Conservation (phyloP, 2,888 invertebrate genomes). For the Drosophila mayaguana region DNA sequence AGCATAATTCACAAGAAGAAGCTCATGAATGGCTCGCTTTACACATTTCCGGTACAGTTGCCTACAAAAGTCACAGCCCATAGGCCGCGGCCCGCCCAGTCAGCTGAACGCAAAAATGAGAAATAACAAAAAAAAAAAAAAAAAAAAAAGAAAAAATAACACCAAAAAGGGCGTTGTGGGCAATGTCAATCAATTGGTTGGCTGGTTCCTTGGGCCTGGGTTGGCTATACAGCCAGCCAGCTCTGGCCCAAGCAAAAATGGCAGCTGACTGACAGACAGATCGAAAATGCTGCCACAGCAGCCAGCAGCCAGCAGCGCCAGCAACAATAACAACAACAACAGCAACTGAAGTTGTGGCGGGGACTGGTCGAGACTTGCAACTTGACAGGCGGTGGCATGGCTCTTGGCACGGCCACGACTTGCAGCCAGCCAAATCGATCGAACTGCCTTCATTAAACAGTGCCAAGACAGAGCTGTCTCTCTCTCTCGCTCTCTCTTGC, state of each 20-base stretch:
- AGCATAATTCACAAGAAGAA: slow-evolving; percentile 62
- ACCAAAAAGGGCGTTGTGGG: slow-evolving; percentile 75
- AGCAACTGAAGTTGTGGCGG: slow-evolving; percentile 54
- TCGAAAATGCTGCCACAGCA: slow-evolving; percentile 72
- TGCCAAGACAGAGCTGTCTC: slow-evolving; percentile 34
- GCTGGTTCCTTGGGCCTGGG: slow-evolving; percentile 55
- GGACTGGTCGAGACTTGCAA: slow-evolving; percentile 47
- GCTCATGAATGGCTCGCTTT: slow-evolving; percentile 60
- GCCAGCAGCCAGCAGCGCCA: slow-evolving; percentile 33
- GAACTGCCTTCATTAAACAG: slow-evolving; percentile 78
- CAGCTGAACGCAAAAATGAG: slow-evolving; percentile 21
- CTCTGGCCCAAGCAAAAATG: slow-evolving; percentile 71
- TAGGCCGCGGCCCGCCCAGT: slow-evolving; percentile 53
- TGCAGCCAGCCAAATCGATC: slow-evolving; percentile 76
- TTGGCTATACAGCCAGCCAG: slow-evolving; percentile 40
- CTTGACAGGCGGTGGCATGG: slow-evolving; percentile 71
- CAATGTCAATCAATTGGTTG: slow-evolving; percentile 81
- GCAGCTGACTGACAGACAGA: slow-evolving; percentile 81
- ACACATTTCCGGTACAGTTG: slow-evolving; percentile 63
- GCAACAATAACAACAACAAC: slow-evolving; percentile 33
- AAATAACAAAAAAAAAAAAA: background rate
- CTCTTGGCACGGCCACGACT: slow-evolving; percentile 67
- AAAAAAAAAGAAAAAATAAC: too few species aligned
- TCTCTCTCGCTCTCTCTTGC: background rate
- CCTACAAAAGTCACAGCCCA: slow-evolving; percentile 47